Evolutionary conservation across 2,113 vertebrate species (phyloP), one percentile per base, ranked within the genome.

Genomic region (Actenoides hombroni): DNA sequence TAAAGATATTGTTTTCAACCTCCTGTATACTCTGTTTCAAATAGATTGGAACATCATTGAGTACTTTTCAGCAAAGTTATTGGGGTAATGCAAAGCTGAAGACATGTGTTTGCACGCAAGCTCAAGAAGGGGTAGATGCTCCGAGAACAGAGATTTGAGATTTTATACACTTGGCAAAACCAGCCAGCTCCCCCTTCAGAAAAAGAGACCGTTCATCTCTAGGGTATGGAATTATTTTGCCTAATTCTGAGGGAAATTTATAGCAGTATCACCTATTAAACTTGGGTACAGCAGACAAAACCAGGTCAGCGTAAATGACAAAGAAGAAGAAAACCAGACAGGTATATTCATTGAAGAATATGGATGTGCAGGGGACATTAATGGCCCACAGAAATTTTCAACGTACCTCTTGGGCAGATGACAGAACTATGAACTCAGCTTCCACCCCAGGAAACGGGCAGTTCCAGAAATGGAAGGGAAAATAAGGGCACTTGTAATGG

Each of bases 1-100:
- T 5, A 15, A 61, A 60, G 69, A 16, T 3, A 5, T 0, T 46
- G 37, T 16, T 90, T 69, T 67, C 49, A 23, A 33, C 83, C 51
- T 49, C 28, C 28, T 3, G 9, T 31, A 9, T 7, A 11, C 49
- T 46, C 42, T 46, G 29, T 21, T 79, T 68, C 84, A 29, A 59
- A 59, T 11, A 71, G n/a, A 40, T 5, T 3, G 18, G 60, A 88
- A 37, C 13, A 16, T 15, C 28, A n/a, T 0, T 0, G 3, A 33
- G 14, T 46, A 5, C 0, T 60, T 37, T 81, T 31, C 51, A 16
- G 1, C 7, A 0, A 61, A 71, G 33, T 54, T 42, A 40, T 25
- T 37, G 17, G 17, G 28, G 31, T 24, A 19, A 17, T 0, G 15
- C 10, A 21, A 53, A 59, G 54, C 44, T 69, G 85, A 76, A 69